These are phyloP conservation scores for Micrasema longulum DNA, from an alignment of 1,140 invertebrate genomes.

Conservation along the genomic window DNA sequence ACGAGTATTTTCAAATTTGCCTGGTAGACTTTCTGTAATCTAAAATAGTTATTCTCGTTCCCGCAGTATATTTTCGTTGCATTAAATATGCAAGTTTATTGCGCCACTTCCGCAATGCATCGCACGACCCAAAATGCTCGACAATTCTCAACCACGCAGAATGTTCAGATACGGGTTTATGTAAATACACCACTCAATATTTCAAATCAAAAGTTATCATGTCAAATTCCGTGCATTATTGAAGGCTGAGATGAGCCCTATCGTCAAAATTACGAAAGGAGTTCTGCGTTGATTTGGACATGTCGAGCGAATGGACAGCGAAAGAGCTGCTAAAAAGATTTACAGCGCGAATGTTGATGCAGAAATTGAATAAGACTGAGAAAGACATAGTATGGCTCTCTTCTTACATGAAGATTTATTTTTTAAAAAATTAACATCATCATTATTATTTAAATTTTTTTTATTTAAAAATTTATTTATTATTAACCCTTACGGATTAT, in stretches of 20 bases:
- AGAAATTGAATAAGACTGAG: no score
- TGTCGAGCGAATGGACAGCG: no score
- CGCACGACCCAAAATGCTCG: conserved; percentile 15
- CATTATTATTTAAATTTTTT: no score
- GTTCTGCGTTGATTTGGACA: no score
- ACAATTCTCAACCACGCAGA: background rate
- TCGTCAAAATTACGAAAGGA: no score
- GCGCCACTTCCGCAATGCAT: conserved; percentile 49
- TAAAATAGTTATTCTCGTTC: conserved; percentile 10
- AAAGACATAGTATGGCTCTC: no score
- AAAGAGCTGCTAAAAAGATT: no score
- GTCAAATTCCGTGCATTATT: background rate
- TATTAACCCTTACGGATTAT: no score
- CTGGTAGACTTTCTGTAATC: background rate
- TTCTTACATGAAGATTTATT: background rate
- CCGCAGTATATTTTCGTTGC: conserved; percentile 41
- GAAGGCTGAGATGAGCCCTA: no score
- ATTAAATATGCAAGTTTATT: conserved; percentile 53
- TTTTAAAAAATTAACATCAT: background rate
- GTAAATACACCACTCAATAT: background rate
- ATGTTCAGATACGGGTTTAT: background rate
- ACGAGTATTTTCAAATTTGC: background rate
- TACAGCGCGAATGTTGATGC: no score
- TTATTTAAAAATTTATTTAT: no score
- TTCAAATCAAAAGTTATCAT: background rate